Percentiles rank a stretch among this genome's conserved stretches.
Evolutionary conservation across 2,888 invertebrate species (phyloP).

Genomic region (Lasioglossum leucozonium): DNA sequence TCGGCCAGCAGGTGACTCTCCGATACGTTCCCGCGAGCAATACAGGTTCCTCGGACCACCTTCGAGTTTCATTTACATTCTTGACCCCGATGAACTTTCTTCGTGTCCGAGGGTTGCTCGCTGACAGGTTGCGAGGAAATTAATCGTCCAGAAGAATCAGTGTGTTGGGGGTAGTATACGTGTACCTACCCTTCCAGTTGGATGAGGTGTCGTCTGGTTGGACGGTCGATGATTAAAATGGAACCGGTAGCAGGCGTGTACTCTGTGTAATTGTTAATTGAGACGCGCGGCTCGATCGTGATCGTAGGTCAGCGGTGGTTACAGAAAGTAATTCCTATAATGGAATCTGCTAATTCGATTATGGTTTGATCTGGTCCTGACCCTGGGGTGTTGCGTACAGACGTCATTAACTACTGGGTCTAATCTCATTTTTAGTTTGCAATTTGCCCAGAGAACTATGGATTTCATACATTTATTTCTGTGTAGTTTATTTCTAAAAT

Average conservation of each 20-base stretch:
- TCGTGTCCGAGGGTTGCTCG: constrained; percentile 9
- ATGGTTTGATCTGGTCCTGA: background rate
- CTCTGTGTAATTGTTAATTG: background rate
- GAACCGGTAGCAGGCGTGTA: background rate
- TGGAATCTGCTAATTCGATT: background rate
- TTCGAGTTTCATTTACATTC: constrained; percentile 42
- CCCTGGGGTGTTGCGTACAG: background rate
- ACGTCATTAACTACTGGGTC: background rate
- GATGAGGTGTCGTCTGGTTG: background rate
- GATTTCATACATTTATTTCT: no score
- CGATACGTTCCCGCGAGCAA: constrained; percentile 5
- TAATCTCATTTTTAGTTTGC: background rate
- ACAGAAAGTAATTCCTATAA: background rate
- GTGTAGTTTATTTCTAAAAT: no score
- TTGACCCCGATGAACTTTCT: constrained; percentile 4
- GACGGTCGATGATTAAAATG: background rate
- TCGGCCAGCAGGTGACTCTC: constrained; percentile 46
- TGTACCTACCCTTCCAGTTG: background rate
- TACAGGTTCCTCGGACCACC: constrained; percentile 44
- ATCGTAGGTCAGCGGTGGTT: background rate
- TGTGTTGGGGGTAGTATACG: background rate
- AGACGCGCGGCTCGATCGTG: background rate
- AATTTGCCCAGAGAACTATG: background rate
- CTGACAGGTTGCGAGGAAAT: constrained; percentile 42
- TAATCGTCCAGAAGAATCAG: constrained; percentile 12